A percentile compares a stretch with the other conserved stretches of the same genome.
These are phyloP conservation scores for Eristalis pertinax DNA, from an alignment of 2,888 invertebrate genomes.

Conservation along the genomic window DNA sequence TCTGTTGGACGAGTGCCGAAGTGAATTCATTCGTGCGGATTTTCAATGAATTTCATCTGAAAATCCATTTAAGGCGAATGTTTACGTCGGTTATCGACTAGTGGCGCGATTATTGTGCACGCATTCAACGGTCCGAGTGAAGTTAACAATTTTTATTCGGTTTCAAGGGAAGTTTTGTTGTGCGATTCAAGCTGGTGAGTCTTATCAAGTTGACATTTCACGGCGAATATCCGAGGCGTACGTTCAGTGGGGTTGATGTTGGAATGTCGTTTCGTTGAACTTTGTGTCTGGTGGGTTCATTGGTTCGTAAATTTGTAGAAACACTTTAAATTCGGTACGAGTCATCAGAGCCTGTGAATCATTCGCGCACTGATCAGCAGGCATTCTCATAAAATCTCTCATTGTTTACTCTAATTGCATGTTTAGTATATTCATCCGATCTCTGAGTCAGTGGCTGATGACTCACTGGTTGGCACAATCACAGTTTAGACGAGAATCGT, in stretches of 20 bases:
- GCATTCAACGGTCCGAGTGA: background rate
- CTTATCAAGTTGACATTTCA: conserved; percentile 17
- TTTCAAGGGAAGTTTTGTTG: background rate
- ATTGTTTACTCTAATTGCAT: too few relatives aligned
- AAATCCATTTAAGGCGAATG: background rate
- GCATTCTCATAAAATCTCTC: too few relatives aligned
- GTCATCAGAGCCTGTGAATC: too few relatives aligned
- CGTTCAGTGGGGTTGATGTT: background rate
- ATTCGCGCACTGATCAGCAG: too few relatives aligned
- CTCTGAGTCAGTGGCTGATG: too few relatives aligned
- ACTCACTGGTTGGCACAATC: too few relatives aligned
- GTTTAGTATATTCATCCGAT: too few relatives aligned
- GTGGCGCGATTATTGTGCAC: background rate
- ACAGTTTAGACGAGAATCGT: background rate
- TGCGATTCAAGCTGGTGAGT: conserved; percentile 1
- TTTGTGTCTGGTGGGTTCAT: background rate
- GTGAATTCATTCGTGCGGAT: background rate
- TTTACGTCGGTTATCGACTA: background rate
- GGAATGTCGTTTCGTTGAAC: background rate
- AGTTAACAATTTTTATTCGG: background rate
- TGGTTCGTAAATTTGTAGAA: too few relatives aligned
- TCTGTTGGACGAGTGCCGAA: conserved; percentile 46
- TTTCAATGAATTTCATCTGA: conserved; percentile 24
- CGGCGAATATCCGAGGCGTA: conserved; percentile 20
- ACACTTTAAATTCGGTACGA: too few relatives aligned